Evolutionary conservation across 2,888 invertebrate genomes (phyloP).

Genomic region (Ectemnius continuus): DNA sequence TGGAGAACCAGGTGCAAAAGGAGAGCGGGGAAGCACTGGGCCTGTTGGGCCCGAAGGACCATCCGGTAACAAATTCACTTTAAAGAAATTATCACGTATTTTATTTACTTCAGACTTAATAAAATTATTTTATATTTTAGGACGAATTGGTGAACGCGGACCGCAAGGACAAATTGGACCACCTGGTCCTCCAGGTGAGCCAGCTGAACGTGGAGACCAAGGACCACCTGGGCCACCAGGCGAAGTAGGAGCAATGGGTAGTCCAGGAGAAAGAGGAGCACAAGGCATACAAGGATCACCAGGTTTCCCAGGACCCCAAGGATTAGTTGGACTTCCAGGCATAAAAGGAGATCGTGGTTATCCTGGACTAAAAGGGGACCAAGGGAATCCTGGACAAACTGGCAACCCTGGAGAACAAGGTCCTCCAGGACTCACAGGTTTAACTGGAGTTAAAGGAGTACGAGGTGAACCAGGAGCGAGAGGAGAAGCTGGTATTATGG

Average conservation of each 20-base stretch:
- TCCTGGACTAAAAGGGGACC: conserved; percentile 85
- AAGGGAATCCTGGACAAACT: conserved; percentile 83
- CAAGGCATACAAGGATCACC: conserved; percentile 85
- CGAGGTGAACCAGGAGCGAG: conserved; percentile 88
- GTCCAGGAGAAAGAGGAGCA: conserved; percentile 86
- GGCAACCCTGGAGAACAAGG: conserved; percentile 84
- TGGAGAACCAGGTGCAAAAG: conserved; percentile 86
- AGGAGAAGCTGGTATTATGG: conserved; percentile 86
- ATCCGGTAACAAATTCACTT: conserved; percentile 78
- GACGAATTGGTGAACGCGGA: conserved; percentile 87
- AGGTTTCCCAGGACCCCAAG: conserved; percentile 85
- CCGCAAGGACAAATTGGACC: conserved; percentile 87
- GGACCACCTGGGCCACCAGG: conserved; percentile 86
- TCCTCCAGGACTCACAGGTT: conserved; percentile 81
- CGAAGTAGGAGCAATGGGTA: conserved; percentile 86
- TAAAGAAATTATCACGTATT: neutral
- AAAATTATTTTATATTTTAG: conserved; percentile 66
- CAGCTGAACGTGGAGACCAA: conserved; percentile 88
- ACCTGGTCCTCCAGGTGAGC: conserved; percentile 88
- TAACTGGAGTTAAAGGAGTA: conserved; percentile 86
- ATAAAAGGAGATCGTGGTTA: conserved; percentile 87
- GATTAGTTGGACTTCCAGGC: conserved; percentile 85
- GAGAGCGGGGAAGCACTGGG: conserved; percentile 86
- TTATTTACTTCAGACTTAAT: neutral
- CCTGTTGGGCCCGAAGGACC: conserved; percentile 88